A percentile compares a stretch with the other conserved stretches of the same genome.
phyloP scores from a whole-genome alignment of 2,113 vertebrate species.

The Passerina amoena region DNA sequence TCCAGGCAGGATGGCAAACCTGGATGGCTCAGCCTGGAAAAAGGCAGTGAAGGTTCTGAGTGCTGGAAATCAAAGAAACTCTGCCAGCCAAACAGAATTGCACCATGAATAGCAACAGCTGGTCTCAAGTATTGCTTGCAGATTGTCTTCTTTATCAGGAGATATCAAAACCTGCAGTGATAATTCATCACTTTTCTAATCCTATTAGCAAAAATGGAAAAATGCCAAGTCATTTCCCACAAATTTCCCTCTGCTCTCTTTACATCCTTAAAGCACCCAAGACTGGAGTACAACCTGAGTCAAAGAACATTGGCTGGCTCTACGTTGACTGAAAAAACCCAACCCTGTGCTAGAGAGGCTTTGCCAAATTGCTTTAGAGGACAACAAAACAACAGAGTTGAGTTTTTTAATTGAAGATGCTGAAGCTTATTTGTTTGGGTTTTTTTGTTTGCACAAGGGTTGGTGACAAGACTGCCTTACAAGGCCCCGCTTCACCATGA shows the following conservation, averaged over 20 bases:
- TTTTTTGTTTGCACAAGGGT: neutral
- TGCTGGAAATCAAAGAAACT: neutral
- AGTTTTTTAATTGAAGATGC: neutral
- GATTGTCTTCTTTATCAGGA: neutral
- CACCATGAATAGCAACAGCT: neutral
- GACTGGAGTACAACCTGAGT: neutral
- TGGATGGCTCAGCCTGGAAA: neutral
- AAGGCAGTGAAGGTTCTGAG: neutral
- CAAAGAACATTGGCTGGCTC: neutral
- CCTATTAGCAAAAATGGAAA: neutral
- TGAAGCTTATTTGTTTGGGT: neutral
- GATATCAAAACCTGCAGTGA: neutral
- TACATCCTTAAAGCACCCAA: neutral
- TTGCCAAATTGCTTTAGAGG: neutral
- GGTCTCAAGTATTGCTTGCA: neutral
- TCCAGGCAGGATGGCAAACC: neutral
- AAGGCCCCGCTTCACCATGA: neutral
- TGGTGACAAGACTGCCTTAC: neutral
- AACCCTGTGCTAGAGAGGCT: neutral
- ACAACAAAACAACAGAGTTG: neutral
- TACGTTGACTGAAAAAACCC: neutral
- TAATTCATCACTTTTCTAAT: slow-evolving; percentile 10
- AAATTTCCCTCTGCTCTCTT: neutral
- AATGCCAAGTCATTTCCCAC: neutral
- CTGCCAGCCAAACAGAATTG: neutral